Evolutionary conservation across 2,113 vertebrate genomes (phyloP).

Genomic region (Heterochromis multidens): DNA sequence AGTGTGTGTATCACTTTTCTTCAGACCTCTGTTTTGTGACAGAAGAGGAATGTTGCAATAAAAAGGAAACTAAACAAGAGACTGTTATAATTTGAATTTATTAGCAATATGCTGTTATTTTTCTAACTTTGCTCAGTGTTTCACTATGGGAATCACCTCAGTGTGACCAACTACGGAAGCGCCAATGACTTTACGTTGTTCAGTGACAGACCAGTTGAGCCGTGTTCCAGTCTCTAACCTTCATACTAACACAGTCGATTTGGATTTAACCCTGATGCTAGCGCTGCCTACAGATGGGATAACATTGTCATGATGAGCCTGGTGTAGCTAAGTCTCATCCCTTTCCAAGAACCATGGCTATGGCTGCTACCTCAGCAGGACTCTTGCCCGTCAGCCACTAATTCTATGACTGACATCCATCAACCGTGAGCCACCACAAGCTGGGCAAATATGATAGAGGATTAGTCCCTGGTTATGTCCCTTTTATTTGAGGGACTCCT

Average conservation of each 20-base stretch:
- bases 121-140: not conserved
- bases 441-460: not conserved
- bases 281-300: not conserved
- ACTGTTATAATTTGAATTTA: not conserved
- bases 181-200: not conserved
- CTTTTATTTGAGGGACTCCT: not conserved
- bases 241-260: not conserved
- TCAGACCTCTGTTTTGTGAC: conserved; percentile 25
- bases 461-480: not conserved
- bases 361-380: not conserved
- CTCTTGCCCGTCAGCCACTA: not conserved
- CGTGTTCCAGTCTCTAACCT: not conserved
- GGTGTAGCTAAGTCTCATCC: not conserved
- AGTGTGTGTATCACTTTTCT: conserved; percentile 52
- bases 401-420: not conserved
- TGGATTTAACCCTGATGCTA: not conserved
- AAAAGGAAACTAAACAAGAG: not conserved
- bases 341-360: not conserved
- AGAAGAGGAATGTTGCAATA: conserved; percentile 12
- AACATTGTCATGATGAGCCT: not conserved
- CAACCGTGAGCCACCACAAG: not conserved
- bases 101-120: not conserved
- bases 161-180: not conserved
- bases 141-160: not conserved
- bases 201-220: not conserved